Conservation (phyloP, 2,113 vertebrate species). For the Noturus placidus region DNA sequence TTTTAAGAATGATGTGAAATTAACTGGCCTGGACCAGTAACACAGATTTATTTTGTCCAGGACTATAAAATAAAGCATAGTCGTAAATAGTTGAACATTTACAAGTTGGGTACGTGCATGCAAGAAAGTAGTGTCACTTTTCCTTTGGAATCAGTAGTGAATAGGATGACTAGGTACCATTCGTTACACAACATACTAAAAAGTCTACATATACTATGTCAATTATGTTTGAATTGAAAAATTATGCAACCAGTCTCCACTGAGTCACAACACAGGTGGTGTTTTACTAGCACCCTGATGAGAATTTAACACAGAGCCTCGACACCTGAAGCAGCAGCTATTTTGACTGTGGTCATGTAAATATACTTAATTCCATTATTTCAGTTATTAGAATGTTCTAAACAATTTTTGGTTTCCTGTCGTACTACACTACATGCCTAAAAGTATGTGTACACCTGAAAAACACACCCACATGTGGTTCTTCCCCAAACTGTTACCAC, state of each 20-base stretch:
- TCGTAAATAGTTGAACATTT: background rate
- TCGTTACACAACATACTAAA: background rate
- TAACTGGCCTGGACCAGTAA: slow-evolving; percentile 14
- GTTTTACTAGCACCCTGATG: background rate
- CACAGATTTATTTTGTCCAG: background rate
- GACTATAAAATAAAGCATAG: background rate
- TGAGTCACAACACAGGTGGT: background rate
- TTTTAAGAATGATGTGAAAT: background rate
- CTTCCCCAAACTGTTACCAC: background rate
- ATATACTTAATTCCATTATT: background rate
- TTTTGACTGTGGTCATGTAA: background rate
- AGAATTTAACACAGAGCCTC: background rate
- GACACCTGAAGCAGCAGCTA: background rate
- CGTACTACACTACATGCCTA: background rate
- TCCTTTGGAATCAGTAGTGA: background rate
- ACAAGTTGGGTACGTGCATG: background rate
- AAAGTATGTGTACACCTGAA: background rate
- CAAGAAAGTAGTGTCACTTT: background rate
- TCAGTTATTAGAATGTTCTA: background rate
- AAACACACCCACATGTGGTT: background rate
- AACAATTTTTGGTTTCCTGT: background rate
- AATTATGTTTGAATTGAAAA: background rate
- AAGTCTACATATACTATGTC: background rate
- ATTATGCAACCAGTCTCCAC: background rate
- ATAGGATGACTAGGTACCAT: background rate